A percentile compares a stretch with the other conserved stretches of the same genome.
Conservation (phyloP, 2,888 invertebrate species). For the Cantharis flavilabris region DNA sequence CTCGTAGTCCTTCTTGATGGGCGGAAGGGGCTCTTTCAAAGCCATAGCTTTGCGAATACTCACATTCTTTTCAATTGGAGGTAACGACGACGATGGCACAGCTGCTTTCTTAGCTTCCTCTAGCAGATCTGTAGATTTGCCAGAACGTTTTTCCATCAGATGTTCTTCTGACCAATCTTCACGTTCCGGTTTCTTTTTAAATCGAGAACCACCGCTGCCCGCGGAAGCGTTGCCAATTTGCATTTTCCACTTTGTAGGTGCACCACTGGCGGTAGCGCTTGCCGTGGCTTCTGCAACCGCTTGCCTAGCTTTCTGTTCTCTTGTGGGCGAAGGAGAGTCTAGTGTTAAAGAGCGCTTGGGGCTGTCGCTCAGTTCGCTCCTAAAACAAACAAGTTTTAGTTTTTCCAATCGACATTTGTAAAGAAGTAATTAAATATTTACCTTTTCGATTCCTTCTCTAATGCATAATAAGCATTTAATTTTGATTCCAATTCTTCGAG, state of each 20-base stretch:
- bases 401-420: neutral
- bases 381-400: conserved; percentile 12
- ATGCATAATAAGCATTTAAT: conserved; percentile 77
- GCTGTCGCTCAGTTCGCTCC: conserved; percentile 48
- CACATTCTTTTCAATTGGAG: conserved; percentile 62
- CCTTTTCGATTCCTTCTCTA: conserved; percentile 70
- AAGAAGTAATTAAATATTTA: conserved; percentile 33
- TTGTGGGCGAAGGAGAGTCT: conserved; percentile 56
- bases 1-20: conserved; percentile 51
- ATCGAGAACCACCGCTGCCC: conserved; percentile 55
- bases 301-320: conserved; percentile 58
- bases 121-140: conserved; percentile 9
- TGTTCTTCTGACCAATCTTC: conserved; percentile 42
- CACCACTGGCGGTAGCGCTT: conserved; percentile 59
- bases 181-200: conserved; percentile 65
- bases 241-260: conserved; percentile 70
- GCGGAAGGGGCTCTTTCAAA: conserved; percentile 65
- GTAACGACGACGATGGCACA: conserved; percentile 44
- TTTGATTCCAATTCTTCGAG: conserved; percentile 78
- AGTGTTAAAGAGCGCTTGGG: conserved; percentile 44
- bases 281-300: conserved; percentile 56
- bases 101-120: conserved; percentile 18
- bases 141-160: conserved; percentile 15
- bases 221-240: conserved; percentile 65
- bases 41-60: conserved; percentile 67